Percentiles rank a stretch among this genome's conserved stretches.
These are phyloP conservation scores for Coryphaenoides rupestris DNA, from an alignment of 2,113 vertebrate genomes.

Conservation along the genomic window DNA sequence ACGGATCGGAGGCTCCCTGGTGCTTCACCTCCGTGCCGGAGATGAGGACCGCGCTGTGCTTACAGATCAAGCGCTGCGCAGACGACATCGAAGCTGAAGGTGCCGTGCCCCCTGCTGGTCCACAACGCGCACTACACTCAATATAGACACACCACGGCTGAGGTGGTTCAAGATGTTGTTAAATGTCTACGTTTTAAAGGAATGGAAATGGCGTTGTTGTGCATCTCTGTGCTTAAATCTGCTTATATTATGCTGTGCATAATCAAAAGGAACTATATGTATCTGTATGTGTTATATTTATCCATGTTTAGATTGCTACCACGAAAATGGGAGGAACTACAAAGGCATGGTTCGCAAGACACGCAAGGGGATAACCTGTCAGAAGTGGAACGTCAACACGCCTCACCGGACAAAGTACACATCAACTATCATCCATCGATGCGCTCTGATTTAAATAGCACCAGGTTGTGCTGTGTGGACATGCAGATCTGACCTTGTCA, in stretches of 20 bases:
- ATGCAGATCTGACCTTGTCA: no score
- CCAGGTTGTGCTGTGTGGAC: no score
- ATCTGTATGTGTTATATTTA: neutral
- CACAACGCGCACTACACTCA: neutral
- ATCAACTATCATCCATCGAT: no score
- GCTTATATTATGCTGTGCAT: neutral
- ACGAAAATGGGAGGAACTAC: slow-evolving; percentile 81
- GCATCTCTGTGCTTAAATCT: neutral
- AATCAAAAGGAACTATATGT: no score
- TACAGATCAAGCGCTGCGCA: slow-evolving; percentile 90
- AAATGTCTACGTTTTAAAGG: no score
- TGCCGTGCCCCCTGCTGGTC: slow-evolving; percentile 46
- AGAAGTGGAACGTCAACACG: slow-evolving; percentile 81
- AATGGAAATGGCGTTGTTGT: neutral
- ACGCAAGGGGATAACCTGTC: slow-evolving; percentile 90
- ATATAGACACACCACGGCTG: no score
- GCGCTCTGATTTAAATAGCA: no score
- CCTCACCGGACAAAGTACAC: slow-evolving; percentile 84
- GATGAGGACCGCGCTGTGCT: slow-evolving; percentile 84
- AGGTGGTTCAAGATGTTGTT: no score
- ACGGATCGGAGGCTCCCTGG: slow-evolving; percentile 94
- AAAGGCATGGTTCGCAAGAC: slow-evolving; percentile 83
- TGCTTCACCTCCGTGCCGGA: slow-evolving; percentile 82
- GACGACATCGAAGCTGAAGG: slow-evolving; percentile 84
- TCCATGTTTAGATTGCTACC: slow-evolving; percentile 81